Percentiles rank a stretch among this genome's conserved stretches.
Conservation (phyloP, 1,140 invertebrate species). For the Ganaspis sp. region DNA sequence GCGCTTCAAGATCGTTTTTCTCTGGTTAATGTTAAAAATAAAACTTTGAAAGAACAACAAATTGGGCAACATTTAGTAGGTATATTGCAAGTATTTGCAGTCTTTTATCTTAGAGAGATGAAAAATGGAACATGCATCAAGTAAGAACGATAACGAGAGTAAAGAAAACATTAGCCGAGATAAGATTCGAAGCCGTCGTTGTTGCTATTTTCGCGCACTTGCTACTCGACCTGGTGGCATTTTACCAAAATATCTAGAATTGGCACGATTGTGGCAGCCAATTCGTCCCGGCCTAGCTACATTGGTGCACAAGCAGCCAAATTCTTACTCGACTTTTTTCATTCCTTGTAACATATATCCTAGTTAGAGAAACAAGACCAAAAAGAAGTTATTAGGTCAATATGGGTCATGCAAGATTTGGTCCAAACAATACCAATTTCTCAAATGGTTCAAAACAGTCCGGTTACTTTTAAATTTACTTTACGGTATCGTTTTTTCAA, state of each 20-base stretch:
- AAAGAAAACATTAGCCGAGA: slow-evolving; percentile 1
- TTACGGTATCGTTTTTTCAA: too few relatives aligned
- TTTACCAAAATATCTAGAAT: slow-evolving; percentile 53
- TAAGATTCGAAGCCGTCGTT: background rate
- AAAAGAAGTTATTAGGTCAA: background rate
- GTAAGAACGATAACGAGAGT: background rate
- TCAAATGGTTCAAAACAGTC: too few relatives aligned
- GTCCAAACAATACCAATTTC: background rate
- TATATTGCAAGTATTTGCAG: background rate
- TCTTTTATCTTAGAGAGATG: background rate
- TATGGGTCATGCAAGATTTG: background rate
- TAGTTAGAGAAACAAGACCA: background rate
- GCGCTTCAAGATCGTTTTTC: too few relatives aligned
- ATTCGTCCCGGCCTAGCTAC: slow-evolving; percentile 17
- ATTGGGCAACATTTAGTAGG: background rate
- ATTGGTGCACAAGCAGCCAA: slow-evolving; percentile 7
- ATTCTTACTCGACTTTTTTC: background rate
- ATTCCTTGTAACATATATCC: background rate
- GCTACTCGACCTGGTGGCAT: slow-evolving; percentile 44
- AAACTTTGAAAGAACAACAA: background rate
- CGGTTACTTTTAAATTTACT: too few relatives aligned
- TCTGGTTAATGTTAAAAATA: background rate
- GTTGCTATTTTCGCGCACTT: slow-evolving; percentile 35
- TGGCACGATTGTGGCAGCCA: slow-evolving; percentile 39
- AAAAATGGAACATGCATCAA: background rate